phyloP scores from a whole-genome alignment of 2,113 vertebrate species.

The Myiozetetes cayanensis region DNA sequence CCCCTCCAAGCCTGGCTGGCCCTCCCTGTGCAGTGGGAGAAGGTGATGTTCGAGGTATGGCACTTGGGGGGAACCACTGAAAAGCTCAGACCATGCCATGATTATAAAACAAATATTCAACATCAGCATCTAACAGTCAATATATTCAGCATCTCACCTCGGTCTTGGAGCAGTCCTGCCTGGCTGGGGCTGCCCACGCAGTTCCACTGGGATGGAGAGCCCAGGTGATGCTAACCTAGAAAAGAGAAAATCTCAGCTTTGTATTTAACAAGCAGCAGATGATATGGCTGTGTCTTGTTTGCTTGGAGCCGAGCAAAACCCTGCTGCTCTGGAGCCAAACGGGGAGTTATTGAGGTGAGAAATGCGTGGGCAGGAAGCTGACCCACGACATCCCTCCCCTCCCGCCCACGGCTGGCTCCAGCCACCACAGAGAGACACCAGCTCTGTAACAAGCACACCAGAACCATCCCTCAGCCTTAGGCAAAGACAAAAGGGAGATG shows the following conservation, averaged over 20 bases:
- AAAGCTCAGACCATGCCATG: neutral
- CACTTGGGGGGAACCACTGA: accelerated
- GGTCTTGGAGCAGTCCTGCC: neutral
- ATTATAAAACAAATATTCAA: neutral
- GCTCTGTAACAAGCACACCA: neutral
- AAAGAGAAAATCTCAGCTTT: neutral
- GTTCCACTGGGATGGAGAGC: neutral
- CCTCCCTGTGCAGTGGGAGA: neutral
- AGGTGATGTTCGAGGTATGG: neutral
- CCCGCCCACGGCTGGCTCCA: neutral
- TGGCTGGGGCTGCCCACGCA: neutral
- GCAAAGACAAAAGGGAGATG: neutral
- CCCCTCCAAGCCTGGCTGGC: neutral
- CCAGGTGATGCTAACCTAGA: neutral
- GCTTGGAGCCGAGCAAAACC: neutral
- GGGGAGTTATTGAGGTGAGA: neutral
- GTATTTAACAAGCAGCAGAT: neutral
- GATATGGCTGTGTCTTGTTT: neutral
- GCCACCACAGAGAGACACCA: neutral
- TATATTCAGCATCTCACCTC: neutral
- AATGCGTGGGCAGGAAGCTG: neutral
- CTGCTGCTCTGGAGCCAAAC: neutral
- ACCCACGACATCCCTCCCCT: neutral
- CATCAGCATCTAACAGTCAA: neutral
- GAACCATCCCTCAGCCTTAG: neutral